A percentile compares a stretch with the other conserved stretches of the same genome.
These are phyloP conservation scores for Melikaiella ostensackeni DNA, from an alignment of 2,888 invertebrate species.

Conservation along the genomic window DNA sequence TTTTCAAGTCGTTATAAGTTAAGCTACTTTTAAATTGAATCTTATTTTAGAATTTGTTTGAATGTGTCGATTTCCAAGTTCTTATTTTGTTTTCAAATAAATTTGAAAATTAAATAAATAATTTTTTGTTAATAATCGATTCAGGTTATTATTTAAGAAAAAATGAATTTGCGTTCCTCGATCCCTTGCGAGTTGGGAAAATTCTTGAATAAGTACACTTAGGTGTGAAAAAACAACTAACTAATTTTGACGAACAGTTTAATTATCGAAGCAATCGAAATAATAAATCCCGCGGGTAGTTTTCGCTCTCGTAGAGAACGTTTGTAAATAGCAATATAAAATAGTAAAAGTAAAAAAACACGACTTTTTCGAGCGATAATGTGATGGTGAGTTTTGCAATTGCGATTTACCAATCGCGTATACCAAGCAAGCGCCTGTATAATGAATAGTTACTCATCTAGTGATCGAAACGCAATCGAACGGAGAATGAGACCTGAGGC, in stretches of 20 bases:
- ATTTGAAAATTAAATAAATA: no score
- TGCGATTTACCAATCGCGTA: conserved; percentile 49
- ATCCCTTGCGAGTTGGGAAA: conserved; percentile 26
- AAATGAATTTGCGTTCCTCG: conserved; percentile 14
- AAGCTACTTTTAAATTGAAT: no score
- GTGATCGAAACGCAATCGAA: conserved; percentile 54
- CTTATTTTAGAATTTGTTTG: no score
- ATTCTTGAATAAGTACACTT: conserved; percentile 17
- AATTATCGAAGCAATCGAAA: conserved; percentile 8
- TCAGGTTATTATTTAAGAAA: no score
- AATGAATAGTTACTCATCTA: conserved; percentile 53
- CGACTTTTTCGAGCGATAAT: conserved; percentile 37
- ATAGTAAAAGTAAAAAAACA: background rate
- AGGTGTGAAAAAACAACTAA: background rate
- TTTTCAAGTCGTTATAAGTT: no score
- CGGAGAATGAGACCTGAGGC: conserved; percentile 44
- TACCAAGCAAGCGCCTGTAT: conserved; percentile 60
- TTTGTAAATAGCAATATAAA: conserved; percentile 39
- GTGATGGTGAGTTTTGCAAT: conserved; percentile 53
- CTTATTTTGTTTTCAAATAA: no score
- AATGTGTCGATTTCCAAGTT: no score
- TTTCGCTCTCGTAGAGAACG: conserved; percentile 39
- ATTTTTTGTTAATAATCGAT: no score
- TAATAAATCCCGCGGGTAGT: conserved; percentile 25
- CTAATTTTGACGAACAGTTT: conserved; percentile 23